Base-by-base conservation (phyloP, 2,888 invertebrate species). In the Eristalinus aeneus region DNA sequence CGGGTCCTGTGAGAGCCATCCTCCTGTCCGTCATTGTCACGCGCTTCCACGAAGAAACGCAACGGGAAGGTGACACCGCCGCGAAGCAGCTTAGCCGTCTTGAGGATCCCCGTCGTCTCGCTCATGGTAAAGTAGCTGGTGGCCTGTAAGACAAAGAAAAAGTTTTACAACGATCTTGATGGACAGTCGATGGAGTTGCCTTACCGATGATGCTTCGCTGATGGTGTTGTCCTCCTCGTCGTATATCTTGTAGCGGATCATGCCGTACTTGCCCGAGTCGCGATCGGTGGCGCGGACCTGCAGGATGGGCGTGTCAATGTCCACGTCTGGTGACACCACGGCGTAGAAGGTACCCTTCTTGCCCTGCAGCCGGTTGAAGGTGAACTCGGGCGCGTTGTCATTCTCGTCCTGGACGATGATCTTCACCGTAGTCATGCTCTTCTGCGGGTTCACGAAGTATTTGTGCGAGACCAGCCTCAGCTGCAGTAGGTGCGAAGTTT, bases 221-320 rank as follows among this genome's bases (percentile, higher is more conserved):
- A 90, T 89, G 32, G 78, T 89, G 63, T 90, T 90, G 27, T 91
- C 90, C 34, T 92, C 93, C 20, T 92, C 92, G 77, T 93, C 92
- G 53, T 88, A 92, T 36, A 94, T 91, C 54, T 90, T 91, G 92
- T 97, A 98, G 88, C 95, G 95, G 23, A 98, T 93, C 90, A 95
- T 95, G 1, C 98, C 98, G 91, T 94, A 97, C 87, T 95, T 95
- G 0, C 97, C 97, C 73, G 96, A 96, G 91, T 98, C 98, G 88
- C 94, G 94, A 92, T 98, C 98, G 88, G 95, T 95, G 0, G 98
- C 98, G 94, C 96, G 95, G 4, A 98, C 95, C 93, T 97, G 96
- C 56, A 97, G 91, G 4, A 98, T 96, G 46, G 96, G 94, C 3
- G 96, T 95, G 10, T 96, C 95, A 80, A 97, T 94, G 73, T 96